Conservation (phyloP, 1,140 invertebrate species). For the Coptotermes formosanus region DNA sequence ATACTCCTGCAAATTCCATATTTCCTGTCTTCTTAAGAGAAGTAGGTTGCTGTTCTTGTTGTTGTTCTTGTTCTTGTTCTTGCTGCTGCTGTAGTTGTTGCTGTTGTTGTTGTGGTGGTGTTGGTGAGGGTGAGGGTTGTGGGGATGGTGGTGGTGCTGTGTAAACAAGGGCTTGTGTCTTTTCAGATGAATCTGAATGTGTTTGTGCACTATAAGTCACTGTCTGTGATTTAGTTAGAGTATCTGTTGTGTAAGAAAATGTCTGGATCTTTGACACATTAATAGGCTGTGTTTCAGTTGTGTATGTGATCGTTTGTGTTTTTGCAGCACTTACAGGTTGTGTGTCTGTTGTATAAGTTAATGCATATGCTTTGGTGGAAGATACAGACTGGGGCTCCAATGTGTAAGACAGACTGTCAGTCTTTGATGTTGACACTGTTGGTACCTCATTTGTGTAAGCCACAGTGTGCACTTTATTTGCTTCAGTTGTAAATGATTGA, state of each 20-base stretch:
- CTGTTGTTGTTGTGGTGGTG: too few species aligned
- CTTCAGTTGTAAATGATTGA: conserved; percentile 12
- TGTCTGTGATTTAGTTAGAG: conserved; percentile 10
- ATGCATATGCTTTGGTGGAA: conserved; percentile 19
- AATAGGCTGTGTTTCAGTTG: conserved; percentile 19
- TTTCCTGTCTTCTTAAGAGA: not conserved
- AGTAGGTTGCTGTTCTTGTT: too few species aligned
- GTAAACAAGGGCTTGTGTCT: not conserved
- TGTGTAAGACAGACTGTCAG: conserved; percentile 20
- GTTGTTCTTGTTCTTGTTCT: too few species aligned
- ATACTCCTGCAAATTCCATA: not conserved
- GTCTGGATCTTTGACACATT: conserved; percentile 4
- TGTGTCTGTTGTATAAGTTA: conserved; percentile 20
- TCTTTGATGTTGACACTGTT: not conserved
- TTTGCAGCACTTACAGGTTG: conserved; percentile 21
- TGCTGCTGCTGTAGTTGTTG: too few species aligned
- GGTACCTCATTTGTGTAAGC: not conserved
- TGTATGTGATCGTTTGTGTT: not conserved
- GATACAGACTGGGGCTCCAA: not conserved
- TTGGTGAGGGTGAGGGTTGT: too few species aligned
- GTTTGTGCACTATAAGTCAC: conserved; percentile 10
- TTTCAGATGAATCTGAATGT: not conserved
- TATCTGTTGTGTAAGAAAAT: conserved; percentile 20
- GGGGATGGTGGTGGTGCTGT: not conserved
- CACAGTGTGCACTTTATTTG: conserved; percentile 3